Percentiles rank a stretch among this genome's conserved stretches.
These are phyloP conservation scores for Uloborus diversus DNA, from an alignment of 1,140 invertebrate genomes.

Conservation along the genomic window DNA sequence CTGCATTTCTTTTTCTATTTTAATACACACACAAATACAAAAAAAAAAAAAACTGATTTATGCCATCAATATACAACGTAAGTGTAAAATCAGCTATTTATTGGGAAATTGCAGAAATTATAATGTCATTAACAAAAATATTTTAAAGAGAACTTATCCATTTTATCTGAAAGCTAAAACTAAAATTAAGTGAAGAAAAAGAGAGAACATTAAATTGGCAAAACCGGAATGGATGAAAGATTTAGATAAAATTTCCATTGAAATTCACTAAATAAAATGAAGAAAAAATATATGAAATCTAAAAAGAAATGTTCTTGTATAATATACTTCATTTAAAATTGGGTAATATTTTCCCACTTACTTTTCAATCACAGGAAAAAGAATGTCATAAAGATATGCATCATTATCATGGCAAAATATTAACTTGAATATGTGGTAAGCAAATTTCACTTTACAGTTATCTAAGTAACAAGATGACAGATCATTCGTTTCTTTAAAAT, in stretches of 20 bases:
- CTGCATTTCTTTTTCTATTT: too few species aligned
- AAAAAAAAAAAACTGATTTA: too few species aligned
- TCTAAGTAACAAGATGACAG: not conserved
- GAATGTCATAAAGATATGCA: constrained; percentile 6
- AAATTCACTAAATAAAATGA: not conserved
- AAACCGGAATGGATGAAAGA: not conserved
- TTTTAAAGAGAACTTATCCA: too few species aligned
- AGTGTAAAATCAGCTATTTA: too few species aligned
- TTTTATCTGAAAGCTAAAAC: too few species aligned
- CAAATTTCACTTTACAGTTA: not conserved
- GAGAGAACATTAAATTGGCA: not conserved
- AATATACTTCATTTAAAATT: too few species aligned
- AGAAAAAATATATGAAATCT: not conserved
- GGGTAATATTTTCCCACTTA: not conserved
- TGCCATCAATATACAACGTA: too few species aligned
- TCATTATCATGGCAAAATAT: constrained; percentile 8
- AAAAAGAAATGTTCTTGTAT: too few species aligned
- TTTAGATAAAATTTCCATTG: not conserved
- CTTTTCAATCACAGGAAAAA: constrained; percentile 45
- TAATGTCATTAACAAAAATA: too few species aligned
- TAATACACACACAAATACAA: too few species aligned
- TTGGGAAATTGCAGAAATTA: too few species aligned
- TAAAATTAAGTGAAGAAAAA: not conserved
- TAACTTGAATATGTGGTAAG: not conserved
- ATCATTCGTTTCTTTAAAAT: not conserved